A percentile compares a stretch with the other conserved stretches of the same genome.
phyloP scores from a whole-genome alignment of 1,140 invertebrate genomes.

The Agrypnia vestita region DNA sequence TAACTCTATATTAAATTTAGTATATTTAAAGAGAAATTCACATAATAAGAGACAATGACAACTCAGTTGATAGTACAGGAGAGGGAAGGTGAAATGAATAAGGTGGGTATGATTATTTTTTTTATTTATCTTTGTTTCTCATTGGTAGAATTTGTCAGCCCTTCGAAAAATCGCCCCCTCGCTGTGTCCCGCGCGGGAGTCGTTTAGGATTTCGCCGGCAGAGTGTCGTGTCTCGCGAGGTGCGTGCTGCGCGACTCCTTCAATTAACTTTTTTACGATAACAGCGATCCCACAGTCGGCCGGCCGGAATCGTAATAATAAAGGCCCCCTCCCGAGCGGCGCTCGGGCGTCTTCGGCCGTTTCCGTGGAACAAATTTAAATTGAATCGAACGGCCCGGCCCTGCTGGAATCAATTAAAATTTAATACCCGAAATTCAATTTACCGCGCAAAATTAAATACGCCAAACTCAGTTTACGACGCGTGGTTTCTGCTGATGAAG shows the following conservation, averaged over 20 bases:
- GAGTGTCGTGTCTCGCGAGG: slow-evolving; percentile 24
- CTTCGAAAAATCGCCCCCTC: not conserved
- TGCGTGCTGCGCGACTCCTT: slow-evolving; percentile 6
- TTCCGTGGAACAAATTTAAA: slow-evolving; percentile 26
- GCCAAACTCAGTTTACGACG: slow-evolving; percentile 34
- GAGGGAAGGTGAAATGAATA: too few species aligned
- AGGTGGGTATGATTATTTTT: not conserved
- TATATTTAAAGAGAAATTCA: too few species aligned
- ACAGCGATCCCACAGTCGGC: slow-evolving; percentile 21
- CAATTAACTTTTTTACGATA: slow-evolving; percentile 43
- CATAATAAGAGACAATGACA: too few species aligned
- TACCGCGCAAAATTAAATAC: slow-evolving; percentile 36
- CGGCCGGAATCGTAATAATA: slow-evolving; percentile 19
- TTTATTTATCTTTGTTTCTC: not conserved
- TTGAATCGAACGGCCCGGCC: slow-evolving; percentile 29
- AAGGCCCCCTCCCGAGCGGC: slow-evolving; percentile 24
- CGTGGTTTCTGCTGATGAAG: slow-evolving; percentile 1
- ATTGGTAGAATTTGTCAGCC: not conserved
- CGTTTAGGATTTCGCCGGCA: not conserved
- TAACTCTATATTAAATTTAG: too few species aligned
- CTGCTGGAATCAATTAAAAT: slow-evolving; percentile 36
- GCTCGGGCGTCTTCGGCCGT: slow-evolving; percentile 14
- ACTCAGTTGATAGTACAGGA: too few species aligned
- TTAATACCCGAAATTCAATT: slow-evolving; percentile 41
- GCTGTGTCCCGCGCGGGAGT: too few species aligned